Conservation (phyloP, 2,797 vertebrate genomes). For the Pseudomugil tenellus region DNA sequence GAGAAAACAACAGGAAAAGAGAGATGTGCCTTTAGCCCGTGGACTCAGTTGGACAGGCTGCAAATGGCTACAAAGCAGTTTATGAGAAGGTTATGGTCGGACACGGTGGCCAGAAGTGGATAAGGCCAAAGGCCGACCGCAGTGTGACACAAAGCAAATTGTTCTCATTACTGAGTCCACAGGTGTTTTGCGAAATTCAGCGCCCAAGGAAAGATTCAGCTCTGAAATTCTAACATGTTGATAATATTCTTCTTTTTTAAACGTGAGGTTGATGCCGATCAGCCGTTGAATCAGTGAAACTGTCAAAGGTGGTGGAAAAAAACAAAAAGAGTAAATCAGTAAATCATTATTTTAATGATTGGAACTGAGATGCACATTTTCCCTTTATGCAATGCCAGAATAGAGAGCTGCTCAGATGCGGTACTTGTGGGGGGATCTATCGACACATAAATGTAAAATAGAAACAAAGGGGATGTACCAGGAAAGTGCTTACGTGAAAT, state of each 20-base stretch:
- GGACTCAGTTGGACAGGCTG: constrained; percentile 10
- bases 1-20: constrained; percentile 11
- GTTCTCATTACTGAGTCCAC: constrained; percentile 53
- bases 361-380: constrained; percentile 2
- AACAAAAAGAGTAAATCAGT: constrained; percentile 7
- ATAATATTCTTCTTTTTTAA: constrained; percentile 13
- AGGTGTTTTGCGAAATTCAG: constrained; percentile 28
- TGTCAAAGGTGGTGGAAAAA: constrained; percentile 14
- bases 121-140: constrained; percentile 34
- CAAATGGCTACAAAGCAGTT: constrained; percentile 37
- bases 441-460: too few relatives aligned
- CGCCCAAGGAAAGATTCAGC: constrained; percentile 23
- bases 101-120: constrained; percentile 13
- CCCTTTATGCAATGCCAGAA: constrained; percentile 7
- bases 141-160: constrained; percentile 58
- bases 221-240: constrained; percentile 13
- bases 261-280: not conserved
- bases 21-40: not conserved
- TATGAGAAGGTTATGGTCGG: constrained; percentile 18
- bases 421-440: too few relatives aligned
- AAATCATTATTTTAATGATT: constrained; percentile 1
- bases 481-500: too few relatives aligned
- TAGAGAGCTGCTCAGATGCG: not conserved
- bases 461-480: too few relatives aligned
- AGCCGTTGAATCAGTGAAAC: not conserved